Evolutionary conservation across 1,140 invertebrate genomes (phyloP).

Genomic region (Drosophila ironensis): DNA sequence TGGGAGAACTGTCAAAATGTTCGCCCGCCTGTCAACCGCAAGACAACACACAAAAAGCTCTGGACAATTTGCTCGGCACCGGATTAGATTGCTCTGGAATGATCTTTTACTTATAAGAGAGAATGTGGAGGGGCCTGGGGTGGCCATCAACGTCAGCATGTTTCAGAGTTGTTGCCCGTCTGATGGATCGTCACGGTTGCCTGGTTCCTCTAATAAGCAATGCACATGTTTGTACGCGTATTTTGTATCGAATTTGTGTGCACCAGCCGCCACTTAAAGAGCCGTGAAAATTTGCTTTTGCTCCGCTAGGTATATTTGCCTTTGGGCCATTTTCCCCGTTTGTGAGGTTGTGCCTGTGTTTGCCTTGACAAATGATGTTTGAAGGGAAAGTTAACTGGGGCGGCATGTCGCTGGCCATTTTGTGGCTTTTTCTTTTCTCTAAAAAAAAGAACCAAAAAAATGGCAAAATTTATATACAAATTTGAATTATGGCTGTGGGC

Average conservation of each 20-base stretch:
- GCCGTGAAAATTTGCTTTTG: slow-evolving; percentile 46
- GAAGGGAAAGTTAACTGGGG: slow-evolving; percentile 54
- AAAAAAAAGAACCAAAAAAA: slow-evolving; percentile 7
- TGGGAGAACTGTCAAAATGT: slow-evolving; percentile 13
- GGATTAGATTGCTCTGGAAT: slow-evolving; percentile 35
- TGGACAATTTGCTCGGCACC: slow-evolving; percentile 44
- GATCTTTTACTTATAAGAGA: slow-evolving; percentile 27
- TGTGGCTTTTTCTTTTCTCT: slow-evolving; percentile 1
- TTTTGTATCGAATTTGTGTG: slow-evolving; percentile 19
- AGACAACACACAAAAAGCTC: slow-evolving; percentile 35
- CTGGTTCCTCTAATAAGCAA: slow-evolving; percentile 44
- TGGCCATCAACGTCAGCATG: slow-evolving; percentile 57
- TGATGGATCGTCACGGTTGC: slow-evolving; percentile 48
- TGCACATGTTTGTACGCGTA: slow-evolving; percentile 10
- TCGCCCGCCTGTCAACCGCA: slow-evolving; percentile 52
- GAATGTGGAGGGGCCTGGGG: neutral
- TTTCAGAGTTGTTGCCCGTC: slow-evolving; percentile 34
- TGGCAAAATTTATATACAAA: slow-evolving; percentile 58
- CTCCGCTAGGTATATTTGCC: slow-evolving; percentile 20
- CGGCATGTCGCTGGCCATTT: slow-evolving; percentile 42
- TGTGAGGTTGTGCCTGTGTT: slow-evolving; percentile 1
- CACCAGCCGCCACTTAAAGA: slow-evolving; percentile 25
- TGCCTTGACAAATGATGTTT: slow-evolving; percentile 60
- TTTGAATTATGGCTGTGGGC: slow-evolving; percentile 58
- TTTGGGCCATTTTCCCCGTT: slow-evolving; percentile 10